Conservation (phyloP, 1,140 invertebrate genomes). For the Sycophaga agraensis region DNA sequence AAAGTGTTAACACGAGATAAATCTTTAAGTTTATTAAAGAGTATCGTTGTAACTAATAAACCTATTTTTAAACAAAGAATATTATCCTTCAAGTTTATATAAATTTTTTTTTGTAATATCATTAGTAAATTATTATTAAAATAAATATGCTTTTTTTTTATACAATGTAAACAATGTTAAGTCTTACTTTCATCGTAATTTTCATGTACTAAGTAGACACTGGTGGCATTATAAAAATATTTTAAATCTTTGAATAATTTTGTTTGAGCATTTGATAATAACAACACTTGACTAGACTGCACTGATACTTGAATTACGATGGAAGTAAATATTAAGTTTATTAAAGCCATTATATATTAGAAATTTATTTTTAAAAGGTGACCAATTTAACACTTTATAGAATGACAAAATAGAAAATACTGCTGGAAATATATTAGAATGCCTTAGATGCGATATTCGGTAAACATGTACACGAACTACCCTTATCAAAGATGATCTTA, state of each 20-base stretch:
- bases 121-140: background rate
- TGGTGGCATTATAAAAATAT: slow-evolving; percentile 17
- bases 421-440: background rate
- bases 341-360: background rate
- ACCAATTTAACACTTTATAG: background rate
- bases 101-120: background rate
- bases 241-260: slow-evolving; percentile 1
- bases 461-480: background rate
- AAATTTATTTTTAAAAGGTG: background rate
- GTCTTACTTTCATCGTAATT: slow-evolving; percentile 8
- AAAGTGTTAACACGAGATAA: background rate
- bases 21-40: background rate
- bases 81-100: background rate
- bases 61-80: background rate
- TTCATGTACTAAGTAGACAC: slow-evolving; percentile 7
- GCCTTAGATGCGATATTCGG: background rate
- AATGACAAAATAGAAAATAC: background rate
- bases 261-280: background rate
- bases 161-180: background rate
- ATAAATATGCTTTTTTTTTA: background rate
- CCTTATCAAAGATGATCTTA: background rate
- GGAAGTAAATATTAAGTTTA: background rate
- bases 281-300: background rate
- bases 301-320: background rate
- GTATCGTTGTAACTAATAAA: background rate